Evolutionary conservation across 2,888 invertebrate species (phyloP).

Genomic region (Thymelicus lineola): DNA sequence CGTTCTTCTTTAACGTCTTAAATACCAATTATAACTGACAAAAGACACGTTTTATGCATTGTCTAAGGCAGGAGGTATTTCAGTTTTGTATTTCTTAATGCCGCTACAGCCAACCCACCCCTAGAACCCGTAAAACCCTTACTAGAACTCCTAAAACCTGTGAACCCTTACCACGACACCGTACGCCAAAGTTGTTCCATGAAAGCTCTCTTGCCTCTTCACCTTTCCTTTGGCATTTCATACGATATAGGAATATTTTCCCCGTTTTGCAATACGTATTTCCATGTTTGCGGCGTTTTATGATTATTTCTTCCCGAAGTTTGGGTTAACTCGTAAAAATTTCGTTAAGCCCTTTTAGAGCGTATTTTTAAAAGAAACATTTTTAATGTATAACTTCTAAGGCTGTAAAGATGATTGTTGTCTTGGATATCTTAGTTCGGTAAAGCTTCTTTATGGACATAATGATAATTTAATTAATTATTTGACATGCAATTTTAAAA

Average conservation of each 20-base stretch:
- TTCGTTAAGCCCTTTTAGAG: conserved; percentile 1
- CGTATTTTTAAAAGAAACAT: too few species aligned
- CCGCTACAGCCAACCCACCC: conserved; percentile 43
- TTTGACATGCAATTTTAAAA: too few species aligned
- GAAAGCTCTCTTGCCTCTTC: conserved; percentile 78
- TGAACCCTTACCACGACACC: conserved; percentile 69
- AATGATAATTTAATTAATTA: too few species aligned
- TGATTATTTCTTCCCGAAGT: conserved; percentile 42
- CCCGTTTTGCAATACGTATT: conserved; percentile 50
- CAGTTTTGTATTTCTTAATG: not conserved
- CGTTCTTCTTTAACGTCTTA: too few species aligned
- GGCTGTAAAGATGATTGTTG: too few species aligned
- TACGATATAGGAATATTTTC: conserved; percentile 49
- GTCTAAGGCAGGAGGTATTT: not conserved
- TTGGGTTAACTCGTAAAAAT: conserved; percentile 33
- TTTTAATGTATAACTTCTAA: too few species aligned
- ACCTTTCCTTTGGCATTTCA: conserved; percentile 77
- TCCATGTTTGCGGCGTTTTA: conserved; percentile 48
- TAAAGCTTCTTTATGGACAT: too few species aligned
- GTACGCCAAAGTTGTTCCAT: conserved; percentile 75
- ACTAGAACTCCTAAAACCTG: conserved; percentile 48
- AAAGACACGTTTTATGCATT: not conserved
- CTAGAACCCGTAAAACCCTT: conserved; percentile 61
- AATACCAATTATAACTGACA: not conserved
- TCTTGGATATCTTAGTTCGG: too few species aligned